These are phyloP conservation scores for Hoplodrina blanda DNA, from an alignment of 2,888 invertebrate genomes.

Conservation along the genomic window DNA sequence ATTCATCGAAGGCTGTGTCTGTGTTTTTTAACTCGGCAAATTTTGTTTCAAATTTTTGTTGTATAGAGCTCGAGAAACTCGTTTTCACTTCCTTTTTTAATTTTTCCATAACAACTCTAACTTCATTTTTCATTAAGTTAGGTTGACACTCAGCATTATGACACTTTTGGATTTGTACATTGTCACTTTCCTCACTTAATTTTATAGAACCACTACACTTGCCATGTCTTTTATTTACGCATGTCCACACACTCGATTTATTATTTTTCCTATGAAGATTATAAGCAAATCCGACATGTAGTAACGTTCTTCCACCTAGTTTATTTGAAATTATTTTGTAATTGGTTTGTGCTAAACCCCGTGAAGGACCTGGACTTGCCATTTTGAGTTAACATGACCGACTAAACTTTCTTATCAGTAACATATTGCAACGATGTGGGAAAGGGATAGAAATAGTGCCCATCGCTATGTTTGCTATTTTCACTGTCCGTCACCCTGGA, in stretches of 20 bases:
- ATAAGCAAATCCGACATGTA: slow-evolving; percentile 24
- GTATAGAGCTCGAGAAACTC: not conserved
- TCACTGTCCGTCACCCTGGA: too few species aligned
- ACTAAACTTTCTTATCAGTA: too few species aligned
- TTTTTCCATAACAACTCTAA: too few species aligned
- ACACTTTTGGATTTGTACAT: not conserved
- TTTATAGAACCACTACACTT: slow-evolving; percentile 25
- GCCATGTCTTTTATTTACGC: slow-evolving; percentile 26
- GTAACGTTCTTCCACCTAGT: slow-evolving; percentile 12
- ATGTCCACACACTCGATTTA: slow-evolving; percentile 19
- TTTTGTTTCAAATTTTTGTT: slow-evolving; percentile 29
- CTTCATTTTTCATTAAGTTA: too few species aligned
- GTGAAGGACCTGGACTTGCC: slow-evolving; percentile 11
- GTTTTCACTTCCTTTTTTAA: too few species aligned
- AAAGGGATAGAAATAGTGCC: too few species aligned
- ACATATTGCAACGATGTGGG: too few species aligned
- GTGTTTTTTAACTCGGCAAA: slow-evolving; percentile 34
- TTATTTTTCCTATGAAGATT: slow-evolving; percentile 26
- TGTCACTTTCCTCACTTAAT: slow-evolving; percentile 20
- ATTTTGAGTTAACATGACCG: not conserved
- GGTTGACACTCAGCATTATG: too few species aligned
- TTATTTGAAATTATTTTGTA: not conserved
- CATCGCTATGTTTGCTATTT: too few species aligned
- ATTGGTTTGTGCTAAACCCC: slow-evolving; percentile 12
- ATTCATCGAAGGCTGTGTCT: slow-evolving; percentile 23